These are phyloP conservation scores for Drosophila ezoana DNA, from an alignment of 2,888 invertebrate species.

Conservation along the genomic window DNA sequence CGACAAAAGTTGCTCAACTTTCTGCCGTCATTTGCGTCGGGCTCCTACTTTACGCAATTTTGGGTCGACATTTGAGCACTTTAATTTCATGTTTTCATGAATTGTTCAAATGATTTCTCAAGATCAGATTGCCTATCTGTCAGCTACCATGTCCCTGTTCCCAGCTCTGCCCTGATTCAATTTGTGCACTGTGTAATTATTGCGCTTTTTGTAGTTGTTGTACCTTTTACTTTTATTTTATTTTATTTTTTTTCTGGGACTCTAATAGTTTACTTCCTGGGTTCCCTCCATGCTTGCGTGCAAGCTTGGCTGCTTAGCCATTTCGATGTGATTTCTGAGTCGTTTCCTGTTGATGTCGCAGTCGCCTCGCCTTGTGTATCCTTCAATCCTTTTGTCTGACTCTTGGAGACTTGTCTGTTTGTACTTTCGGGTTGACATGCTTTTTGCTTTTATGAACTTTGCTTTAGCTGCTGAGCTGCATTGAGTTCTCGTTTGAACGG, in stretches of 20 bases:
- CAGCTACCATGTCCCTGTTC: slow-evolving; percentile 18
- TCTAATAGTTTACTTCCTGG: slow-evolving; percentile 83
- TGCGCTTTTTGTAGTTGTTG: slow-evolving; percentile 69
- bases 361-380: slow-evolving; percentile 16
- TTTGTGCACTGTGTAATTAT: slow-evolving; percentile 64
- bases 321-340: slow-evolving; percentile 82
- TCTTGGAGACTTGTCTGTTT: slow-evolving; percentile 61
- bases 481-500: slow-evolving; percentile 58
- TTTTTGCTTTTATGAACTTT: slow-evolving; percentile 78
- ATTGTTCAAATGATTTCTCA: slow-evolving; percentile 78
- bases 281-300: slow-evolving; percentile 59
- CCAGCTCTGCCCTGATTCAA: slow-evolving; percentile 56
- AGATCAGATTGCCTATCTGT: slow-evolving; percentile 82
- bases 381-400: slow-evolving; percentile 31
- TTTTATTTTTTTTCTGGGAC: slow-evolving; percentile 17
- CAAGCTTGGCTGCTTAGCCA: slow-evolving; percentile 39
- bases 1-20: slow-evolving; percentile 82
- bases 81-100: slow-evolving; percentile 75
- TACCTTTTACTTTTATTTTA: slow-evolving; percentile 36
- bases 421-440: slow-evolving; percentile 69
- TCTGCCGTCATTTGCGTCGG: slow-evolving; percentile 60
- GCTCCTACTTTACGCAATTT: slow-evolving; percentile 71
- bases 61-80: slow-evolving; percentile 67
- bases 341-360: slow-evolving; percentile 79
- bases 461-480: slow-evolving; percentile 21